Conservation (phyloP, 2,888 invertebrate species). For the Agrochola macilenta region DNA sequence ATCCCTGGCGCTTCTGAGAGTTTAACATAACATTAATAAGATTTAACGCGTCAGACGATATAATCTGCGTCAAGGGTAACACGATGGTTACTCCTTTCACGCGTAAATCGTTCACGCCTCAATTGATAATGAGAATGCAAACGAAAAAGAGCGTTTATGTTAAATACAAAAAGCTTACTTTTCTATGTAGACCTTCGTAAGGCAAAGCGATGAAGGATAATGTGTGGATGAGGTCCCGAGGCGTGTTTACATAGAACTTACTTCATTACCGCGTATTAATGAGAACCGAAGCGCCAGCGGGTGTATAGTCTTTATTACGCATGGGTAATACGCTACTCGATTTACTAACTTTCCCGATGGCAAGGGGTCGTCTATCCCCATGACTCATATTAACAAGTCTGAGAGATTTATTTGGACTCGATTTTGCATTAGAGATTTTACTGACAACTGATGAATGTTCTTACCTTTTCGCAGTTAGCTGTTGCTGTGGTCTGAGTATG, state of each 20-base stretch:
- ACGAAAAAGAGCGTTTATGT: constrained; percentile 70
- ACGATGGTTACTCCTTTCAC: constrained; percentile 78
- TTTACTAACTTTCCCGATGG: constrained; percentile 73
- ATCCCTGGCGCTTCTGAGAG: constrained; percentile 65
- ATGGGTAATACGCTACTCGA: constrained; percentile 74
- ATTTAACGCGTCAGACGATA: constrained; percentile 80
- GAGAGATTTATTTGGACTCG: constrained; percentile 33
- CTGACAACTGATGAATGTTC: constrained; percentile 50
- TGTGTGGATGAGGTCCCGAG: constrained; percentile 81
- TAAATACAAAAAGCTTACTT: constrained; percentile 77
- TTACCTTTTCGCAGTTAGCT: constrained; percentile 93
- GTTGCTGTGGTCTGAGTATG: constrained; percentile 96
- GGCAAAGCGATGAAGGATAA: constrained; percentile 82
- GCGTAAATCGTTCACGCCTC: constrained; percentile 79
- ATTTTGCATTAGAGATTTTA: constrained; percentile 11
- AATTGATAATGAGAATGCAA: constrained; percentile 69
- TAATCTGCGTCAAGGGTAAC: constrained; percentile 82
- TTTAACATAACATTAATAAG: constrained; percentile 79
- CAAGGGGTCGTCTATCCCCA: constrained; percentile 28
- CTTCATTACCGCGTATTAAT: constrained; percentile 88
- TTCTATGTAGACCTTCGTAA: constrained; percentile 70
- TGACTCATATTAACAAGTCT: constrained; percentile 49
- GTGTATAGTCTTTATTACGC: constrained; percentile 78
- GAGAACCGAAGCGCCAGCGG: constrained; percentile 80
- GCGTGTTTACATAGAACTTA: constrained; percentile 88